Base-by-base conservation (phyloP, 2,888 invertebrate species). In the Dasypolia templi region DNA sequence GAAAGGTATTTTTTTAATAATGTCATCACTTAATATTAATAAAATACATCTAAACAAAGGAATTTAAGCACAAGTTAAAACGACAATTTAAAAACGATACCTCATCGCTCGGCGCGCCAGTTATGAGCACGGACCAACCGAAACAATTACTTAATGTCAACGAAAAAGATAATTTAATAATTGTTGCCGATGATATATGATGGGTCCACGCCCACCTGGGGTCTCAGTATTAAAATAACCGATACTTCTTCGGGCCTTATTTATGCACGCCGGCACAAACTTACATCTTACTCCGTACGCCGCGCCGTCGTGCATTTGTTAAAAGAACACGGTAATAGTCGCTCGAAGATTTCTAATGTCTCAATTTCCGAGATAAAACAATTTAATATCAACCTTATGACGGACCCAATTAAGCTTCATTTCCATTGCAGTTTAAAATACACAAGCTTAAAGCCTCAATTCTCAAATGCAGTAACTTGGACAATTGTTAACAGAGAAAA, bases 111-210 rank as follows among this genome's bases (percentile, higher is more conserved):
- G 90, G 91, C 90, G 91, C 92, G 92, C 93, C 90, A 89, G 93
- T 91, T 92, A 92, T 92, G 93, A 91, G 88, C 92, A 79, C 88
- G 88, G 87, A 77, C 92, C 89, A 90, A 90, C 89, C 88, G 88
- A 94, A 95, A 96, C 96, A 96, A 96, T 96, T 96, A 96, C 96
- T 96, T 96, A 96, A 95, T 94, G 95, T 96, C 96, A 95, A 94
- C 95, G 92, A 94, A 95, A 95, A 95, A 95, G 94, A 96, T 96
- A 96, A 96, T 96, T 96, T 95, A 96, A 96, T 96, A 96, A 96
- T 96, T 96, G 95, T 95, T 93, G 86, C 75, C 89, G 89, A 95
- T 95, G 96, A 96, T 95, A 93, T 95, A 96, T 92, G 91, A 92
- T 88, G 91, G 94, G 94, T 90, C 94, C 83, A 76, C 92, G 95